Evolutionary conservation across 2,113 vertebrate genomes (phyloP), one percentile per base, ranked within the genome.

Genomic region (Zosterops borbonicus): DNA sequence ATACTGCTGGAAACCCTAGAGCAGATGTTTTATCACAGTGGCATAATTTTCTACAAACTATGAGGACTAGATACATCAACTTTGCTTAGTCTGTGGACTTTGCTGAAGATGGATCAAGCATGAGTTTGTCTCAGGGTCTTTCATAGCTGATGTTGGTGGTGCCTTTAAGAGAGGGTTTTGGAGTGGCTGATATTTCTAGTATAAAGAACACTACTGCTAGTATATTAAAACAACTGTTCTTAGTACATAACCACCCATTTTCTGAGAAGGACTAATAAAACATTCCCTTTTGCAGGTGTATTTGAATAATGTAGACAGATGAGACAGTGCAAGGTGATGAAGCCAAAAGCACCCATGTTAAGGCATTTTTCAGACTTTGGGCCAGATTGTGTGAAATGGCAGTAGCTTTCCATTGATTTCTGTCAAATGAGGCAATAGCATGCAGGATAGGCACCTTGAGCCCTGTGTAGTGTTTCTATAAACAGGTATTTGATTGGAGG

Each of bases 361-460:
- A 83, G 69, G 74, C 42, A 17, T 82, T 79, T 18, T 87, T 87
- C 42, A 74, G 63, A 42, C 65, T 87, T 44, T 7, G 44, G 63
- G 89, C 46, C 70, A 76, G 75, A 25, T 35, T 81, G 59, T 89
- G 73, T 53, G 75, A 78, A 53, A 60, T 81, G 68, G 70, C 85
- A 93, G 76, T 68, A 79, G 63, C 53, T 89, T 88, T 65, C 90
- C 46, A 73, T 42, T 80, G 91, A 64, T 94, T 90, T 88, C 65
- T 5, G 0, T 55, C 83, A 62, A 91, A 67, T 46, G 24, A 92
- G 67, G 76, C 82, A 80, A 6, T 14, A 70, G 37, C 9, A 18
- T 73, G 70, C 63, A 53, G 27, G 29, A 88, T 39, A 68, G 92
- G 64, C 74, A 95, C 87, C 80, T 85, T 89, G 47, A 87, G 52